phyloP scores from a whole-genome alignment of 1,140 invertebrate genomes.

The Tetragonula clypearis region DNA sequence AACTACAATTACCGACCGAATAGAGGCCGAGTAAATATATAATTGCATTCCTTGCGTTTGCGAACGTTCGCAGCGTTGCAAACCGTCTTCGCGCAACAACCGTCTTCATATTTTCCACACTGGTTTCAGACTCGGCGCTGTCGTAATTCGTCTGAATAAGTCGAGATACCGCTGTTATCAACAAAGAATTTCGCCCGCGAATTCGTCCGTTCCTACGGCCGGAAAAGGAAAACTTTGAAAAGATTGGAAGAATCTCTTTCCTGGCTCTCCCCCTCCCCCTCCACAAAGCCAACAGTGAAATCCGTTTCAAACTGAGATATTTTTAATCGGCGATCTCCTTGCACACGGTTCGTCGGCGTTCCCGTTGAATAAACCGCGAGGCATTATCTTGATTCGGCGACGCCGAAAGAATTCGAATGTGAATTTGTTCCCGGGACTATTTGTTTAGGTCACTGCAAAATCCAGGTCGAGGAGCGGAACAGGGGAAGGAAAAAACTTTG shows the following conservation, averaged over 20 bases:
- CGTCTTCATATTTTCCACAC: too few relatives aligned
- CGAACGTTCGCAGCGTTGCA: too few relatives aligned
- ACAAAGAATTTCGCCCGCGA: background rate
- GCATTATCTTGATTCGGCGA: background rate
- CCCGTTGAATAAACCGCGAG: background rate
- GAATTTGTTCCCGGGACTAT: conserved; percentile 16
- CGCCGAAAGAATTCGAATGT: background rate
- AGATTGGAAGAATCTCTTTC: too few relatives aligned
- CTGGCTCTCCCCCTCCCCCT: fast-evolving
- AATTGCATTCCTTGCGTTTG: too few relatives aligned
- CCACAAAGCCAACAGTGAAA: background rate
- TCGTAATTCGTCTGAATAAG: background rate
- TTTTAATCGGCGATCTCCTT: background rate
- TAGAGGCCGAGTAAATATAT: too few relatives aligned
- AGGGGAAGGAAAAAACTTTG: conserved; percentile 12
- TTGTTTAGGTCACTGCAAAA: conserved; percentile 38
- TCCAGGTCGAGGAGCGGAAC: background rate
- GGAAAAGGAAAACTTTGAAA: too few relatives aligned
- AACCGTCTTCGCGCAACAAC: too few relatives aligned
- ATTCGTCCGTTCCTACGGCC: background rate
- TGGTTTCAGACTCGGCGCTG: too few relatives aligned
- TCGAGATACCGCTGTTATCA: background rate
- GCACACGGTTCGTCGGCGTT: too few relatives aligned
- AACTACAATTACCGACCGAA: too few relatives aligned
- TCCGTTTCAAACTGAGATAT: background rate